Conservation (phyloP, 2,888 invertebrate species). For the Corythucha ciliata region DNA sequence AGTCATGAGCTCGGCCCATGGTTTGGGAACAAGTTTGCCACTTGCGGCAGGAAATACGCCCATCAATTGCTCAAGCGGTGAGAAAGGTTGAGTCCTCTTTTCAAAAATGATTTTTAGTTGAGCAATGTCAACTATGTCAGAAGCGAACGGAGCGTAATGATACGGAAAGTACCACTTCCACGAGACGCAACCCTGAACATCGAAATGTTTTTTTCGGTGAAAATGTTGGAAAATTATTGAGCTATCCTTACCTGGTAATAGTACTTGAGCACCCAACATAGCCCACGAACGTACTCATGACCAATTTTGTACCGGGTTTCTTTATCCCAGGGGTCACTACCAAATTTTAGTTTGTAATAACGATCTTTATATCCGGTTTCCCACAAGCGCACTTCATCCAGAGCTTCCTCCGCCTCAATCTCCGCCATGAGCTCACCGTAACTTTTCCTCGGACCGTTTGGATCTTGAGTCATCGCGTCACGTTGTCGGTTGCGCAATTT, state of each 20-base stretch:
- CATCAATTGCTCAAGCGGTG: slow-evolving; percentile 97
- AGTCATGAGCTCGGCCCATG: slow-evolving; percentile 90
- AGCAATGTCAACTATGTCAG: slow-evolving; percentile 89
- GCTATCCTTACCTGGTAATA: slow-evolving; percentile 96
- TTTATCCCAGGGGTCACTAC: slow-evolving; percentile 61
- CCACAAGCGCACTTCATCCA: slow-evolving; percentile 86
- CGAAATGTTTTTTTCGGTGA: slow-evolving; percentile 11
- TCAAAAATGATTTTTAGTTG: slow-evolving; percentile 81
- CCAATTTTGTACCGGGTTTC: slow-evolving; percentile 88
- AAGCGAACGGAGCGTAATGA: slow-evolving; percentile 99
- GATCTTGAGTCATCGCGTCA: slow-evolving; percentile 42
- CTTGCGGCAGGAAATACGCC: slow-evolving; percentile 98
- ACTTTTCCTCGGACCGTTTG: slow-evolving; percentile 11
- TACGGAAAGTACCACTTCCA: slow-evolving; percentile 99
- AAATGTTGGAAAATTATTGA: slow-evolving; percentile 14
- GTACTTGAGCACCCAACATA: slow-evolving; percentile 97
- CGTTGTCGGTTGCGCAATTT: slow-evolving; percentile 67
- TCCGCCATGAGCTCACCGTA: slow-evolving; percentile 37
- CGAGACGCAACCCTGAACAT: slow-evolving; percentile 70
- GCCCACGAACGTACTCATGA: slow-evolving; percentile 85
- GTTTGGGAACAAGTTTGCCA: slow-evolving; percentile 80
- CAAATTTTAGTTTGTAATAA: slow-evolving; percentile 93
- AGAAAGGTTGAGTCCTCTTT: slow-evolving; percentile 84
- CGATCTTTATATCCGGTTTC: slow-evolving; percentile 97
- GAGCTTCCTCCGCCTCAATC: slow-evolving; percentile 48